Conservation (phyloP, 2,113 vertebrate species). For the Pollachius pollachius region DNA sequence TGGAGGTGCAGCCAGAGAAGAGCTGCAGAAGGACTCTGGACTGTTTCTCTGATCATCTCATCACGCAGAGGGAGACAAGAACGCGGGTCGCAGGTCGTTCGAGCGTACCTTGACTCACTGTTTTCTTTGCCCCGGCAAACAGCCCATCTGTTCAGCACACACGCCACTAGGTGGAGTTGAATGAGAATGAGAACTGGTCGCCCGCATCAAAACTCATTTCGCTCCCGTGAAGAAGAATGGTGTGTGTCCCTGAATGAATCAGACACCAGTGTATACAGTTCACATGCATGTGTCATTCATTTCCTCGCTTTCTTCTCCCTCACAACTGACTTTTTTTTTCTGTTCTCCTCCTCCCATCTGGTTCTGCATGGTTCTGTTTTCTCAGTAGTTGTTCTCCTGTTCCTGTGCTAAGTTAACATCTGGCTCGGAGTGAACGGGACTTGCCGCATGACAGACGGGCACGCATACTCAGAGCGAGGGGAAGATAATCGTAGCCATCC, state of each 20-base stretch:
- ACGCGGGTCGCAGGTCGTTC: constrained; percentile 40
- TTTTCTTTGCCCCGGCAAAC: constrained; percentile 28
- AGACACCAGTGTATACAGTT: constrained; percentile 20
- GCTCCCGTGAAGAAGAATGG: constrained; percentile 38
- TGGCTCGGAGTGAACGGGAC: constrained; percentile 13
- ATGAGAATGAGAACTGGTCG: constrained; percentile 57
- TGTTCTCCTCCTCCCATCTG: constrained; percentile 1
- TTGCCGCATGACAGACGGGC: constrained; percentile 16
- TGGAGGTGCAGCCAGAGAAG: no score
- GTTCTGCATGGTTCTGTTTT: constrained; percentile 2
- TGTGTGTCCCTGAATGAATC: constrained; percentile 36
- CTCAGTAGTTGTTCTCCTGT: constrained; percentile 5
- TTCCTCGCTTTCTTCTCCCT: constrained; percentile 15
- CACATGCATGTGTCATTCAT: constrained; percentile 11
- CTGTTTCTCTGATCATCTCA: no score
- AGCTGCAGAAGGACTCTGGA: no score
- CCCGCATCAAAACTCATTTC: constrained; percentile 52
- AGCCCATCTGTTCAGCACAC: constrained; percentile 50
- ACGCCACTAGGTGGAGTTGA: constrained; percentile 75
- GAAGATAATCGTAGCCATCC: constrained; percentile 34
- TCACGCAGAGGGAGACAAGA: background rate
- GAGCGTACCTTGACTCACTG: constrained; percentile 25
- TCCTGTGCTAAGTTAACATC: constrained; percentile 22
- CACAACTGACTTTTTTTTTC: background rate
- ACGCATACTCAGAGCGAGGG: background rate